These are phyloP conservation scores for Calosoma granatense DNA, from an alignment of 1,140 invertebrate genomes.

Conservation along the genomic window DNA sequence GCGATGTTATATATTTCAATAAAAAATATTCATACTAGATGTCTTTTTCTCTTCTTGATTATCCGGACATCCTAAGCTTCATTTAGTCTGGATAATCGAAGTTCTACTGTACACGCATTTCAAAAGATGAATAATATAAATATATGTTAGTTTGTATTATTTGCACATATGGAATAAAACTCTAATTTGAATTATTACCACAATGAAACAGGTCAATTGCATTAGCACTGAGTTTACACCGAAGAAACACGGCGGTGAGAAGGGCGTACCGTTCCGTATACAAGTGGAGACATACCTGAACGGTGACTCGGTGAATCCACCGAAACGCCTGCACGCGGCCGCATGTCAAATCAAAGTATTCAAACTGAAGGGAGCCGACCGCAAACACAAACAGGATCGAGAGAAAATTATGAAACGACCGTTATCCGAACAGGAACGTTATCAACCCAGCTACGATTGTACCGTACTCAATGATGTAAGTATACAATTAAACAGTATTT, in stretches of 20 bases:
- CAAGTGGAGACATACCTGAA: conserved; percentile 79
- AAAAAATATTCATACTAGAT: too few relatives aligned
- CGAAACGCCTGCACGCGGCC: conserved; percentile 69
- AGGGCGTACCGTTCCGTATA: conserved; percentile 92
- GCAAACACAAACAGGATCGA: conserved; percentile 94
- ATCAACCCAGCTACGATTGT: conserved; percentile 90
- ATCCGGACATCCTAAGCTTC: too few relatives aligned
- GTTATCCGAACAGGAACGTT: conserved; percentile 81
- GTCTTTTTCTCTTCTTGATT: too few relatives aligned
- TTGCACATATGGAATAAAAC: too few relatives aligned
- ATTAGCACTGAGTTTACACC: conserved; percentile 97
- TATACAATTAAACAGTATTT: conserved; percentile 21
- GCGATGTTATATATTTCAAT: too few relatives aligned
- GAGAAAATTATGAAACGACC: conserved; percentile 88
- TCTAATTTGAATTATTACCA: conserved; percentile 5
- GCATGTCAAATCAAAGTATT: conserved; percentile 93
- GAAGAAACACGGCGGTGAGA: conserved; percentile 96
- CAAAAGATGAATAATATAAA: too few relatives aligned
- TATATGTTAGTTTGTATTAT: not conserved
- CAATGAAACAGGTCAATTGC: conserved; percentile 66
- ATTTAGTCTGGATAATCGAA: too few relatives aligned
- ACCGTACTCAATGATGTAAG: conserved; percentile 83
- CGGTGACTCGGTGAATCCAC: conserved; percentile 31
- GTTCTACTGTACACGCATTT: too few relatives aligned
- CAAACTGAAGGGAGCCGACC: conserved; percentile 89